A percentile compares a stretch with the other conserved stretches of the same genome.
Evolutionary conservation across 1,140 invertebrate genomes (phyloP).

Genomic region (Aphelinus atriplicis): DNA sequence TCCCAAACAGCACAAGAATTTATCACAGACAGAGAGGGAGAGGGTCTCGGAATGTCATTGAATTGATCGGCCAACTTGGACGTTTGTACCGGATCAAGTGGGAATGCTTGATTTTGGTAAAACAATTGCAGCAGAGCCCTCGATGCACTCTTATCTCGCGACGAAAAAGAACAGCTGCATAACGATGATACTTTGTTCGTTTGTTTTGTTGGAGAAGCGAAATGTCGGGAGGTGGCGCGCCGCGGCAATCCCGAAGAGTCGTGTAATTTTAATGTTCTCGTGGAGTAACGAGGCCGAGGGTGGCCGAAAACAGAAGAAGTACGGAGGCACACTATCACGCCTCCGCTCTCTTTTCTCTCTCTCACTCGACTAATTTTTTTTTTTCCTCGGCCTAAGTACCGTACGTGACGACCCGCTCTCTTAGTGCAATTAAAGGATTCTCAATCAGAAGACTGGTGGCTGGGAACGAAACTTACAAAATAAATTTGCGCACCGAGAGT

Average conservation of each 20-base stretch:
- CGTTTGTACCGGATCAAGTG: no score
- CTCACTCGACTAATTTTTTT: slow-evolving; percentile 8
- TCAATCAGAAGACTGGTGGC: slow-evolving; percentile 16
- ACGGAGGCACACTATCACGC: slow-evolving; percentile 6
- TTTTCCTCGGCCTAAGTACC: not conserved
- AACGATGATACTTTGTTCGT: no score
- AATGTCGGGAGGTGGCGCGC: not conserved
- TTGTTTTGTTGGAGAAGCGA: no score
- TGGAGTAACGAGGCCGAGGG: slow-evolving; percentile 26
- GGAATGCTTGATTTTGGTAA: no score
- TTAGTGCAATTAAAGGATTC: slow-evolving; percentile 33
- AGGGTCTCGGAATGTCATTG: no score
- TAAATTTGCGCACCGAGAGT: slow-evolving; percentile 43
- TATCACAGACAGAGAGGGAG: no score
- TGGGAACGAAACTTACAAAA: slow-evolving; percentile 45
- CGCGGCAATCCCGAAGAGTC: not conserved
- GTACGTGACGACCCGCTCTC: slow-evolving; percentile 11
- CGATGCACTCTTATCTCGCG: no score
- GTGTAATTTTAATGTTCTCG: slow-evolving; percentile 32
- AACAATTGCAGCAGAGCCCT: no score
- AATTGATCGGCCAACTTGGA: no score
- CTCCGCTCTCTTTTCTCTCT: not conserved
- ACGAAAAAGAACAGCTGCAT: no score
- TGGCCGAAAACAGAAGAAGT: not conserved
- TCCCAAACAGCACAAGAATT: no score